Conservation (phyloP, 2,888 invertebrate genomes). For the Steinernema carpocapsae region DNA sequence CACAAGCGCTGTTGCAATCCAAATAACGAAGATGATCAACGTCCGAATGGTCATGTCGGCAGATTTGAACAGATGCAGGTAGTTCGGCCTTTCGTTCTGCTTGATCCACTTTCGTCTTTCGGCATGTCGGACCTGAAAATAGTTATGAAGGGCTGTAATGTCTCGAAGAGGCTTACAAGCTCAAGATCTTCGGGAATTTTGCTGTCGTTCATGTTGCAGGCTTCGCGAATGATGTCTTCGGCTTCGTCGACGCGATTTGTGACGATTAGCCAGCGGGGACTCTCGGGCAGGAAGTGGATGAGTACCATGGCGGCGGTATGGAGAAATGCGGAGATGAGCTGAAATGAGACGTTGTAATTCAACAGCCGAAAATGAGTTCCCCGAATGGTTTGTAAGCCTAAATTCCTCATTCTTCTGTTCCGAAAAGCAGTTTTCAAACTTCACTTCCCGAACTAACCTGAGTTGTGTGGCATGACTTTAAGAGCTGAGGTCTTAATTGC, state of each 20-base stretch:
- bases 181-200: constrained; percentile 67
- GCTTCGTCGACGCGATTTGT: constrained; percentile 67
- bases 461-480: no score
- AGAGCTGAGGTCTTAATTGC: no score
- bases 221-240: constrained; percentile 66
- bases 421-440: no score
- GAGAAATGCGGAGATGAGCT: constrained; percentile 63
- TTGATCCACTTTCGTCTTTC: constrained; percentile 64
- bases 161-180: constrained; percentile 52
- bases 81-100: constrained; percentile 56
- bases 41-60: constrained; percentile 55
- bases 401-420: no score
- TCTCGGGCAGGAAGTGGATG: constrained; percentile 68
- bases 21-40: constrained; percentile 64
- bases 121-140: constrained; percentile 53
- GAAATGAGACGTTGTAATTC: constrained; percentile 38
- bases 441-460: no score
- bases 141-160: neutral
- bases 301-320: constrained; percentile 66
- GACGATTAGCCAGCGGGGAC: constrained; percentile 68
- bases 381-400: no score
- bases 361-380: no score
- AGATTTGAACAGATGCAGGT: constrained; percentile 57
- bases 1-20: constrained; percentile 69
- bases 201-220: constrained; percentile 65